Percentiles rank a stretch among this genome's conserved stretches.
These are phyloP conservation scores for Glaucopsyche alexis DNA, from an alignment of 2,888 invertebrate species.

Conservation along the genomic window DNA sequence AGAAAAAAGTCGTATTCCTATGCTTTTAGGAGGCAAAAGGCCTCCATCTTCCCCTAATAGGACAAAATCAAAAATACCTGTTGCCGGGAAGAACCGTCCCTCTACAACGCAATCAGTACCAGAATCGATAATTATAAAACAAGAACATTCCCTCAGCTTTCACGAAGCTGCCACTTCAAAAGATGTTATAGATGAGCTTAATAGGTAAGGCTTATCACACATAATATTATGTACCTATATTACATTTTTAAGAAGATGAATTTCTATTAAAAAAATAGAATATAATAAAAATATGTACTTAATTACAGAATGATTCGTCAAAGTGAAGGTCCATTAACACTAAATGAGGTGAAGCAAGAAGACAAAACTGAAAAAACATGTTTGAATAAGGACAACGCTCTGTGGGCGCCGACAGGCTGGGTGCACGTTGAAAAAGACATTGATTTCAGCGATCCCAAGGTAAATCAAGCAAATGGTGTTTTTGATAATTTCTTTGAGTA, in stretches of 20 bases:
- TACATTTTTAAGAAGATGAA: neutral
- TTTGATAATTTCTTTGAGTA: neutral
- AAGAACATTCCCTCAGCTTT: slow-evolving; percentile 83
- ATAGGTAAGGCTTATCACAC: slow-evolving; percentile 60
- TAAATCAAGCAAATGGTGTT: slow-evolving; percentile 47
- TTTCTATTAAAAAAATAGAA: neutral
- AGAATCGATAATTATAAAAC: slow-evolving; percentile 70
- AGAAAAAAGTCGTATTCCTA: slow-evolving; percentile 80
- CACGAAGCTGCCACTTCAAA: slow-evolving; percentile 87
- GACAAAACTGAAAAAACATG: slow-evolving; percentile 45
- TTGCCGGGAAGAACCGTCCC: slow-evolving; percentile 54
- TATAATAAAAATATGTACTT: slow-evolving; percentile 20
- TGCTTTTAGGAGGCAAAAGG: slow-evolving; percentile 71
- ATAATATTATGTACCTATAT: neutral
- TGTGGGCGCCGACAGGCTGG: slow-evolving; percentile 88
- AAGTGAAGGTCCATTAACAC: slow-evolving; percentile 55
- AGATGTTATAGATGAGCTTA: slow-evolving; percentile 87
- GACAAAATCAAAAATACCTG: slow-evolving; percentile 67
- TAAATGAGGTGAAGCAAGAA: slow-evolving; percentile 47
- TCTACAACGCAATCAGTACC: slow-evolving; percentile 48
- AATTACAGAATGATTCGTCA: slow-evolving; percentile 69
- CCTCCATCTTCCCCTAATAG: slow-evolving; percentile 70
- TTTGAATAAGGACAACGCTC: slow-evolving; percentile 79
- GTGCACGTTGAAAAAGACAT: slow-evolving; percentile 88
- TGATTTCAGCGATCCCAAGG: slow-evolving; percentile 89